phyloP scores from a whole-genome alignment of 2,888 invertebrate species.

The Melipona bicolor region DNA sequence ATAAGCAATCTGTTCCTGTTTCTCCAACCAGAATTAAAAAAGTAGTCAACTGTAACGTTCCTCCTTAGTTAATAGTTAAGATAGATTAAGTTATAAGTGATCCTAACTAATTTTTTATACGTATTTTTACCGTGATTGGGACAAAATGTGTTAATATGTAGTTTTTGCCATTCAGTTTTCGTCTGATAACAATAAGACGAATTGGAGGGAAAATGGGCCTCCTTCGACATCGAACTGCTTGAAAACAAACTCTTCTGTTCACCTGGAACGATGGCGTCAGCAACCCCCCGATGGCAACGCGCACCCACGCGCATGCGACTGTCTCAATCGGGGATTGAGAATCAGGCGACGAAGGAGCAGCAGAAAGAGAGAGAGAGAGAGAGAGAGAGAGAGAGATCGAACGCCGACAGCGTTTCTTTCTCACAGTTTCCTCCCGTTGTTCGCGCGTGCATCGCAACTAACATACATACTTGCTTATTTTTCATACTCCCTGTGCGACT shows the following conservation, averaged over 20 bases:
- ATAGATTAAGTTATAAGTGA: too few relatives aligned
- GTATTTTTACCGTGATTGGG: background rate
- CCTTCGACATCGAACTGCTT: slow-evolving; percentile 21
- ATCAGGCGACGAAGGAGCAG: slow-evolving; percentile 2
- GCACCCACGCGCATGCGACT: slow-evolving; percentile 57
- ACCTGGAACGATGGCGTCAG: slow-evolving; percentile 49
- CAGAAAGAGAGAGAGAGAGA: slow-evolving; percentile 34
- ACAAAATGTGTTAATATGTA: background rate
- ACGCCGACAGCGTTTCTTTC: slow-evolving; percentile 55
- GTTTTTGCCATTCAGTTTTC: background rate
- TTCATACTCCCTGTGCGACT: slow-evolving; percentile 1
- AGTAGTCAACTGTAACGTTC: background rate
- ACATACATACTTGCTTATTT: background rate
- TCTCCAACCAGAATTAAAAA: background rate
- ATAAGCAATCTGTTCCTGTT: background rate
- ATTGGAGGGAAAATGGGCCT: background rate
- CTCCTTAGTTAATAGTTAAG: too few relatives aligned
- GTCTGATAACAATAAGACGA: background rate
- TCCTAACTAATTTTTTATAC: too few relatives aligned
- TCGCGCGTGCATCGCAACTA: slow-evolving; percentile 55
- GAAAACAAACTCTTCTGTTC: slow-evolving; percentile 38
- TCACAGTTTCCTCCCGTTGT: slow-evolving; percentile 64
- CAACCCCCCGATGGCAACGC: slow-evolving; percentile 45
- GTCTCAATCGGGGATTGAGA: slow-evolving; percentile 40
- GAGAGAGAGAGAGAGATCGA: slow-evolving; percentile 51